These are phyloP conservation scores for Agelaius tricolor DNA, from an alignment of 2,113 vertebrate species.

Conservation along the genomic window DNA sequence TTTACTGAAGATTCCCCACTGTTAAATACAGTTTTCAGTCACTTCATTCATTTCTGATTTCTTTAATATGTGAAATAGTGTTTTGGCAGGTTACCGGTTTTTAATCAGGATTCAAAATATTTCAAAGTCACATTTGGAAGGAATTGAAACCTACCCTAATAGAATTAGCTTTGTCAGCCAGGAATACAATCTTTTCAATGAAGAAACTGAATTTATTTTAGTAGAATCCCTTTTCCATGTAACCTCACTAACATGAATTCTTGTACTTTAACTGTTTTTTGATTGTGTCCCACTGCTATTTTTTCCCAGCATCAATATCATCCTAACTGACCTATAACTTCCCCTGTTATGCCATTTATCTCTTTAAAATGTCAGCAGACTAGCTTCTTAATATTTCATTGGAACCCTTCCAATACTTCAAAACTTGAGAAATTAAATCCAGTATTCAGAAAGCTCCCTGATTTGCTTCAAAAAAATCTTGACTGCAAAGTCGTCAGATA, in stretches of 20 bases:
- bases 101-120: not conserved
- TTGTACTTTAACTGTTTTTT: not conserved
- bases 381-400: slow-evolving; percentile 1
- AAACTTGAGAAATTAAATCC: not conserved
- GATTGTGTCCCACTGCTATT: not conserved
- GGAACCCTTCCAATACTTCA: slow-evolving; percentile 5
- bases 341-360: not conserved
- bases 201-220: not conserved
- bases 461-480: not conserved
- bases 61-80: not conserved
- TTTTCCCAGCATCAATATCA: slow-evolving; percentile 17
- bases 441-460: not conserved
- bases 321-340: slow-evolving; percentile 1
- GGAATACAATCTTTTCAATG: not conserved
- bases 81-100: not conserved
- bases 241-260: not conserved
- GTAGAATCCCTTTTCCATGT: not conserved
- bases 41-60: not conserved
- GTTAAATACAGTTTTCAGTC: not conserved
- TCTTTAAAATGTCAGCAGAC: slow-evolving; percentile 24
- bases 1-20: not conserved
- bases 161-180: not conserved
- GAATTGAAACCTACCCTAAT: not conserved
- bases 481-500: not conserved
- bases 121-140: not conserved